A percentile compares a stretch with the other conserved stretches of the same genome.
phyloP scores from a whole-genome alignment of 2,113 vertebrate species.

The Spermophilus dauricus region DNA sequence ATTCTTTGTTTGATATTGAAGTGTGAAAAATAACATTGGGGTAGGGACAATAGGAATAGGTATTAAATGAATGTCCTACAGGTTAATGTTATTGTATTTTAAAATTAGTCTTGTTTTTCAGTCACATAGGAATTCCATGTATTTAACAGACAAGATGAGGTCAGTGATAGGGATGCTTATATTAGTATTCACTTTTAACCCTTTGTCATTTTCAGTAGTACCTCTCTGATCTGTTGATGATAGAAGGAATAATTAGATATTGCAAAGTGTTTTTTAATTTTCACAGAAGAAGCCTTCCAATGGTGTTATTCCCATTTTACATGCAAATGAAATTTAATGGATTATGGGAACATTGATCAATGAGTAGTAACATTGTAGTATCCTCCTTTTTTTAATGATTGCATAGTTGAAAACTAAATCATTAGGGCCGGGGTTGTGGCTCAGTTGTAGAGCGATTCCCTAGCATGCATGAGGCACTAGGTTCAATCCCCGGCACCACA shows the following conservation, averaged over 20 bases:
- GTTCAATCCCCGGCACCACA: no score
- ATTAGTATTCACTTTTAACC: background rate
- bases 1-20: background rate
- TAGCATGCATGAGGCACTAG: no score
- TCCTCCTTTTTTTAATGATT: background rate
- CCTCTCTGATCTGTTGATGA: background rate
- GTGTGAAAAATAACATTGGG: background rate
- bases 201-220: background rate
- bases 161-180: background rate
- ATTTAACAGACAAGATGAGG: background rate
- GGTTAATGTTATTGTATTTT: slow-evolving; percentile 2
- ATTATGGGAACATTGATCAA: background rate
- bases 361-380: background rate
- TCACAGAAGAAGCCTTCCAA: background rate
- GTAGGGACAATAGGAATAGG: background rate
- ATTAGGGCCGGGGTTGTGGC: no score
- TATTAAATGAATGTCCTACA: background rate
- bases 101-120: slow-evolving; percentile 30
- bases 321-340: background rate
- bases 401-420: background rate
- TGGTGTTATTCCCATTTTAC: background rate
- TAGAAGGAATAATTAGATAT: background rate
- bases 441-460: no score
- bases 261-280: background rate
- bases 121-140: background rate